Base-by-base conservation (phyloP, 2,888 invertebrate genomes). In the Temnothorax ravouxi region DNA sequence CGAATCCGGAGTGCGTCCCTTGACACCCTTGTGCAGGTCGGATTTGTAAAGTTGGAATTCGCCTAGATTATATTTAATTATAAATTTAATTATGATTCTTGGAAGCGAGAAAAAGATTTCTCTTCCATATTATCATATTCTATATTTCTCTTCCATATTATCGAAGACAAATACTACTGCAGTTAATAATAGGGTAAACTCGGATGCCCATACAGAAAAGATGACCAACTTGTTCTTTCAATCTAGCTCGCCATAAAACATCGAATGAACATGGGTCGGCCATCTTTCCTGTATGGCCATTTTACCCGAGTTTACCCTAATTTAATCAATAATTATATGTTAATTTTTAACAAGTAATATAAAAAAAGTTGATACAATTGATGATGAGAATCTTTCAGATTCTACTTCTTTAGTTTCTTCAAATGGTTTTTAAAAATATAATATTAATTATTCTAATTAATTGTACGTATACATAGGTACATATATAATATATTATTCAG, bases 11-110 rank as follows among this genome's bases (percentile, higher is more conserved):
- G 38, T 25, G 8, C 4, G 41, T 44, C 38, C 41, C 52, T 41
- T 25, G 8, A 4, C 29, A 29, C 38, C 41, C 52, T 41, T 38
- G 47, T 44, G 38, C 21, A 38, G 18, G 38, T 29, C 13, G 9
- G 6, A 67, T 34, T 75, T 47, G 47, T 29, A 11, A 66, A 61
- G 13, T 75, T 15, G n/a, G 1, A 47, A 61, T n/a, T 44, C 29
- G 18, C 25, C n/a, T 25, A 29, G 38, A 67, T 67, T 41, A n/a
- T 11, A 75, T 21, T 29, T 47, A 75, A 75, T 6, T 21, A 21
- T 21, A 29, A 52, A 52, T 71, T 54, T 38, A 38, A 50, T n/a
- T 3, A 25, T 15, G 15, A 21, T 21, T 62, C 4, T 66, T 47
- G 25, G 8, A 62, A 25, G 3, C 21, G 25, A 62, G 47, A 13